A percentile compares a stretch with the other conserved stretches of the same genome.
These are phyloP conservation scores for Aurelia sp. DNA, from an alignment of 30 jellyfish, hydroid and myxozoan genomes.

Conservation along the genomic window DNA sequence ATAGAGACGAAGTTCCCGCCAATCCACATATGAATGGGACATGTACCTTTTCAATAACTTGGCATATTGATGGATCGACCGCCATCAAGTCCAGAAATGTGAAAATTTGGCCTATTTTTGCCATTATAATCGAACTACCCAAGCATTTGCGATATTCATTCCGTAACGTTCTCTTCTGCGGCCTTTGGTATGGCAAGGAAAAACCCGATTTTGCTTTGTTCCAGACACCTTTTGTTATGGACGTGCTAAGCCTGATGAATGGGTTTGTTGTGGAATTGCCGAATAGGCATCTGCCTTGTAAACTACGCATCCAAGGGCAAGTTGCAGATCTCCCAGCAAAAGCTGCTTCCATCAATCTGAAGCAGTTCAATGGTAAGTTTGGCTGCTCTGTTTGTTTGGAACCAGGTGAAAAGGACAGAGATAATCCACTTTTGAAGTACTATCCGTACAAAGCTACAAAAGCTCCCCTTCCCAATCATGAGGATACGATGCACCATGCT, in stretches of 20 bases:
- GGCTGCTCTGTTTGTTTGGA: constrained; percentile 13
- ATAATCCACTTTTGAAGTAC: constrained; percentile 16
- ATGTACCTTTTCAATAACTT: neutral
- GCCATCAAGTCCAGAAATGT: neutral
- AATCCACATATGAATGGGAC: constrained; percentile 5
- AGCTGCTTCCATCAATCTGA: constrained; percentile 8
- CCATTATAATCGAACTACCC: too few species aligned
- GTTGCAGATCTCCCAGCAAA: constrained; percentile 15
- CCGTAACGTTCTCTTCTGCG: neutral
- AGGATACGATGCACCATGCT: constrained; percentile 16
- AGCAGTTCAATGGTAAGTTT: constrained; percentile 5
- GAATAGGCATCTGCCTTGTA: neutral
- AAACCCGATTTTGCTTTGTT: neutral
- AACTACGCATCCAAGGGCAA: neutral
- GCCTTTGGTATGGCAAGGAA: constrained; percentile 14
- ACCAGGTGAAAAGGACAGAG: constrained; percentile 15
- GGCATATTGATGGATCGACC: constrained; percentile 13
- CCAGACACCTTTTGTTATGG: neutral
- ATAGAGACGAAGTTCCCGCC: neutral
- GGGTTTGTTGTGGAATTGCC: neutral
- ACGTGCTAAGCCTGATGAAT: neutral
- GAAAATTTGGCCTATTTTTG: neutral
- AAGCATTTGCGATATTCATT: too few species aligned
- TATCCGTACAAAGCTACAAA: constrained; percentile 10
- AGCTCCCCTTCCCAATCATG: constrained; percentile 15